Evolutionary conservation across 2,888 invertebrate genomes (phyloP).

Genomic region (Aphidoletes aphidimyza): DNA sequence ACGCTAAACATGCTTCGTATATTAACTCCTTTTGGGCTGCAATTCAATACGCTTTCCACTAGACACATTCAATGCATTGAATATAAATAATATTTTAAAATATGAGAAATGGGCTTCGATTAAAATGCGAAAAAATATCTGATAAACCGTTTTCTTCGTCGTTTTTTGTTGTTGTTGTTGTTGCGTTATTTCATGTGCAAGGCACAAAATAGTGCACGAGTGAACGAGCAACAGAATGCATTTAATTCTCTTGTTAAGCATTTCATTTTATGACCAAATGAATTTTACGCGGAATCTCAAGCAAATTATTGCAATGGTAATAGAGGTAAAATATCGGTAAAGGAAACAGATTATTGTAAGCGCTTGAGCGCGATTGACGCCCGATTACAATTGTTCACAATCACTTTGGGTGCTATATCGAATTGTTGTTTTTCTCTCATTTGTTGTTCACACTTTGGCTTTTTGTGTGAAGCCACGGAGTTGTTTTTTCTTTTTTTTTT

Average conservation of each 20-base stretch:
- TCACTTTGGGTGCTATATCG: conserved; percentile 50
- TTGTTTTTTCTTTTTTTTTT: background rate
- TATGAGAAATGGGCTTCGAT: conserved; percentile 42
- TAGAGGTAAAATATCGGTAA: conserved; percentile 12
- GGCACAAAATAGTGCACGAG: background rate
- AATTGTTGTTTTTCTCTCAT: background rate
- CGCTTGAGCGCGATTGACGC: conserved; percentile 8
- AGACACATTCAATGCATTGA: background rate
- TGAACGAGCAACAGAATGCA: too few species aligned
- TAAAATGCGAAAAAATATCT: conserved; percentile 7
- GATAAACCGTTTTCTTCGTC: background rate
- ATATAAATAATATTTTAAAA: conserved; percentile 36
- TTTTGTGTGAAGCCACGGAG: too few species aligned
- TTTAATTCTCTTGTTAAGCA: conserved; percentile 36
- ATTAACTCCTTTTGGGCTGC: background rate
- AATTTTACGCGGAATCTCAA: background rate
- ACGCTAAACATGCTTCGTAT: conserved; percentile 1
- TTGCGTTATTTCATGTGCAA: background rate
- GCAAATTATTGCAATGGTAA: conserved; percentile 9
- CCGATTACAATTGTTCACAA: conserved; percentile 49
- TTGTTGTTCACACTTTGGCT: background rate
- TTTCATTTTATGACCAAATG: background rate
- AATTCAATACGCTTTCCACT: background rate
- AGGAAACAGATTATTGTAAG: background rate
- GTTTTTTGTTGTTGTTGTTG: too few species aligned